Percentiles rank a stretch among this genome's conserved stretches.
phyloP scores from a whole-genome alignment of 2,888 invertebrate genomes.

The Dynastes tityus region DNA sequence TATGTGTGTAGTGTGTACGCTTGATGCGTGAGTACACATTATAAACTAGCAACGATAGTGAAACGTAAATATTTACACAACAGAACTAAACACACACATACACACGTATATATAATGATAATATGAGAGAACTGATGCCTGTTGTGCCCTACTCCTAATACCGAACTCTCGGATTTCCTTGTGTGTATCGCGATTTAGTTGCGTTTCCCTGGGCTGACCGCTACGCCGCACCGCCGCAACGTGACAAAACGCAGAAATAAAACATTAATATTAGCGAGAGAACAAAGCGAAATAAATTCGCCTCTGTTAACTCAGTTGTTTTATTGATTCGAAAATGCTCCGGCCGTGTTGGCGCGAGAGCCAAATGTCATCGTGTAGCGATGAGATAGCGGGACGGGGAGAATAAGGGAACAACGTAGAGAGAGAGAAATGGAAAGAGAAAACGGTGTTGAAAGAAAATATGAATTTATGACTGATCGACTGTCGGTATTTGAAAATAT shows the following conservation, averaged over 20 bases:
- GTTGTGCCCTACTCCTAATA: neutral
- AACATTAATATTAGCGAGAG: conserved; percentile 39
- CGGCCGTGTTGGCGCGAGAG: too few species aligned
- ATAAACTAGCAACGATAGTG: conserved; percentile 23
- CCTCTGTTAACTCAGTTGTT: conserved; percentile 37
- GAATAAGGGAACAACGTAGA: too few species aligned
- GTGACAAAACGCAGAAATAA: conserved; percentile 38
- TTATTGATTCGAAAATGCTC: conserved; percentile 32
- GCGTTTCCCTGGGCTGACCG: neutral
- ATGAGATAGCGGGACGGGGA: too few species aligned
- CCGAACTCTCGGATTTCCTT: neutral
- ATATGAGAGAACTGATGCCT: neutral
- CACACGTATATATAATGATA: conserved; percentile 21
- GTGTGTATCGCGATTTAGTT: neutral
- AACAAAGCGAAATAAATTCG: conserved; percentile 39
- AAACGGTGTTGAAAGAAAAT: neutral
- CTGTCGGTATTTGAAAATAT: conserved; percentile 20
- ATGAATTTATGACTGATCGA: conserved; percentile 20
- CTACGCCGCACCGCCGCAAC: neutral
- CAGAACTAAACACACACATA: conserved; percentile 22
- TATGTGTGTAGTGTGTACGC: conserved; percentile 2
- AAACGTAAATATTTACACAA: conserved; percentile 36
- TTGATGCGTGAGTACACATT: conserved; percentile 18
- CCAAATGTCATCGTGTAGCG: too few species aligned
- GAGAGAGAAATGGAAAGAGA: neutral